Evolutionary conservation across 23 tunicate species (phyloP).

Genomic region (Trididemnum nubilum): DNA sequence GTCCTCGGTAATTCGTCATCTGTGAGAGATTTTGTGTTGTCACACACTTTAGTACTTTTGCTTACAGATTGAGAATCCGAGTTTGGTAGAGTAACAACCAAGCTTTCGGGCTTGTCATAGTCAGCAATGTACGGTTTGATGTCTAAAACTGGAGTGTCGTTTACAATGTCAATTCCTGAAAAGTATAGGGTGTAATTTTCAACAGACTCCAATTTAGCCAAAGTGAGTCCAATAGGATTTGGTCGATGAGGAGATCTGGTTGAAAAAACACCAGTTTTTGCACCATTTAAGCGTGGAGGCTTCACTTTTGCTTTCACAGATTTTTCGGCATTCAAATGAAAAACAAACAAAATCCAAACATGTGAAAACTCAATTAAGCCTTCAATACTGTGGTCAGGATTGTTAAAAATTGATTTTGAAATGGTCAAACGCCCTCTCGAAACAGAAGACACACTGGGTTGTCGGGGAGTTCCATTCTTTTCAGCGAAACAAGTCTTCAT

Average conservation of each 20-base stretch:
- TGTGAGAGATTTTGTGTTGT: background rate
- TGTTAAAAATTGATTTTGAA: constrained; percentile 61
- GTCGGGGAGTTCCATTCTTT: constrained; percentile 99
- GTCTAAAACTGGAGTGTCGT: constrained; percentile 95
- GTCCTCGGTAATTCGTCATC: background rate
- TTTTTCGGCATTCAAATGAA: constrained; percentile 85
- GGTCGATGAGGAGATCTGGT: constrained; percentile 95
- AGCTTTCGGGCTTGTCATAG: constrained; percentile 57
- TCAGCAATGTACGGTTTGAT: constrained; percentile 91
- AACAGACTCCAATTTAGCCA: constrained; percentile 73
- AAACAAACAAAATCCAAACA: constrained; percentile 90
- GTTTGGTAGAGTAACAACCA: background rate
- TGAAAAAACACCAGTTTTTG: constrained; percentile 92
- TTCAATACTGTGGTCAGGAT: constrained; percentile 90
- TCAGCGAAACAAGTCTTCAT: constrained; percentile 64
- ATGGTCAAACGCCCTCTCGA: constrained; percentile 70
- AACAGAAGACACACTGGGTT: constrained; percentile 59
- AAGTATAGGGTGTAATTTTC: constrained; percentile 57
- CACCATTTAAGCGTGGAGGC: constrained; percentile 94
- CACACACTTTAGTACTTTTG: background rate
- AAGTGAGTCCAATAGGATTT: constrained; percentile 88
- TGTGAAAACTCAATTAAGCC: constrained; percentile 88
- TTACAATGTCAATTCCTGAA: constrained; percentile 83
- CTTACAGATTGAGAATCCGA: background rate
- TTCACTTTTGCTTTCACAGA: constrained; percentile 90